Conservation (phyloP, 2,113 vertebrate genomes). For the Leucopsar rothschildi region DNA sequence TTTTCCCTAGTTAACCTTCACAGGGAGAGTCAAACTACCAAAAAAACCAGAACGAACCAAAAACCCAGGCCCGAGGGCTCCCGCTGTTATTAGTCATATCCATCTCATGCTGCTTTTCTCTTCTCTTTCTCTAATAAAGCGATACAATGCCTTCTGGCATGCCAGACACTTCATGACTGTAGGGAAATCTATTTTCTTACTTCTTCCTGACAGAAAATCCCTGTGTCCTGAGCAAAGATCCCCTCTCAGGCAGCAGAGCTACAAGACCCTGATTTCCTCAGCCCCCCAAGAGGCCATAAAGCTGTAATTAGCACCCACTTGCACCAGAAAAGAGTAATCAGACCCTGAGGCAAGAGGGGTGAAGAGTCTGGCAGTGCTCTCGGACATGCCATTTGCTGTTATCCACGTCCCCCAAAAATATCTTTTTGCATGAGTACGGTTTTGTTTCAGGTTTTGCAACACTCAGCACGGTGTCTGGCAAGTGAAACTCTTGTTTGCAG, state of each 20-base stretch:
- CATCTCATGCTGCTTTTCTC: not conserved
- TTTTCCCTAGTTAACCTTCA: not conserved
- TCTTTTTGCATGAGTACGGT: too few species aligned
- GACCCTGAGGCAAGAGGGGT: not conserved
- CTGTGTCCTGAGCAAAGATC: not conserved
- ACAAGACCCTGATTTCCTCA: not conserved
- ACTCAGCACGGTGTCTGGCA: not conserved
- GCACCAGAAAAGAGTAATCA: not conserved
- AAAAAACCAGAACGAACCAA: not conserved
- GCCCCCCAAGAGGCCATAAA: too few species aligned
- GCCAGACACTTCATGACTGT: not conserved
- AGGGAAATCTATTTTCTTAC: not conserved
- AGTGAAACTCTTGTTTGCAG: not conserved
- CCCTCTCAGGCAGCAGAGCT: not conserved
- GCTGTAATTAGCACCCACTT: not conserved
- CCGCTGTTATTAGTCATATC: not conserved
- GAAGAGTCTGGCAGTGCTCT: not conserved
- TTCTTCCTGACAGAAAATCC: not conserved
- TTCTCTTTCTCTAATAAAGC: not conserved
- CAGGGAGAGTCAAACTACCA: not conserved
- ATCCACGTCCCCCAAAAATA: fast-evolving
- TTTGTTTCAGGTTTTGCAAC: not conserved
- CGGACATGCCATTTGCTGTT: not conserved
- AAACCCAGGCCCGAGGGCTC: not conserved
- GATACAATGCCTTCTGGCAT: not conserved